Conservation (phyloP, 2,797 vertebrate genomes). For the Thamnophis elegans region DNA sequence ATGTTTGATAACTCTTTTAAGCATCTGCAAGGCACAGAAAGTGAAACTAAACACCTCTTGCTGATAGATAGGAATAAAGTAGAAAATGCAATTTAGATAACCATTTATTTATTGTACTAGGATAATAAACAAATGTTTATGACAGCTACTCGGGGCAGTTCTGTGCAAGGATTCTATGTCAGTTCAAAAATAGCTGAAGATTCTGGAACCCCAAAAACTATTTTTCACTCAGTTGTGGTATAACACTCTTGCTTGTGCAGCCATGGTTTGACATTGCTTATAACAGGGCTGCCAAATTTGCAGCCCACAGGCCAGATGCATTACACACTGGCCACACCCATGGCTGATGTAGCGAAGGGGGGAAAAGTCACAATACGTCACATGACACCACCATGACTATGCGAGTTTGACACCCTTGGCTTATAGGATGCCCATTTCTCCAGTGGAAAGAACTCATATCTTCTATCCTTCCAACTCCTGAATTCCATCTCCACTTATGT, state of each 20-base stretch:
- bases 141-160: constrained; percentile 62
- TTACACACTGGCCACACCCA: too few species aligned
- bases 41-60: constrained; percentile 39
- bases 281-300: too few species aligned
- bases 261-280: not conserved
- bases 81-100: constrained; percentile 70
- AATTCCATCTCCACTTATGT: not conserved
- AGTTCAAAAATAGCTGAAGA: not conserved
- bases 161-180: not conserved
- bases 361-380: too few species aligned
- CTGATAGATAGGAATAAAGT: constrained; percentile 59
- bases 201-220: not conserved
- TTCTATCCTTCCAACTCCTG: not conserved
- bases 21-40: constrained; percentile 55
- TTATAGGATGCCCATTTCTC: not conserved
- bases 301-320: too few species aligned
- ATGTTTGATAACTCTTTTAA: constrained; percentile 50
- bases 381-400: too few species aligned
- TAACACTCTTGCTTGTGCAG: not conserved
- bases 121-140: constrained; percentile 75
- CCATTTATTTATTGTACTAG: constrained; percentile 67
- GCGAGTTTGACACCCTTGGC: too few species aligned
- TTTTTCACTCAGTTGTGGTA: not conserved
- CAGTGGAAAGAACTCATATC: not conserved
- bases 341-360: too few species aligned